Percentiles rank a stretch among this genome's conserved stretches.
phyloP scores from a whole-genome alignment of 2,113 vertebrate species.

The Actenoides lindsayi region DNA sequence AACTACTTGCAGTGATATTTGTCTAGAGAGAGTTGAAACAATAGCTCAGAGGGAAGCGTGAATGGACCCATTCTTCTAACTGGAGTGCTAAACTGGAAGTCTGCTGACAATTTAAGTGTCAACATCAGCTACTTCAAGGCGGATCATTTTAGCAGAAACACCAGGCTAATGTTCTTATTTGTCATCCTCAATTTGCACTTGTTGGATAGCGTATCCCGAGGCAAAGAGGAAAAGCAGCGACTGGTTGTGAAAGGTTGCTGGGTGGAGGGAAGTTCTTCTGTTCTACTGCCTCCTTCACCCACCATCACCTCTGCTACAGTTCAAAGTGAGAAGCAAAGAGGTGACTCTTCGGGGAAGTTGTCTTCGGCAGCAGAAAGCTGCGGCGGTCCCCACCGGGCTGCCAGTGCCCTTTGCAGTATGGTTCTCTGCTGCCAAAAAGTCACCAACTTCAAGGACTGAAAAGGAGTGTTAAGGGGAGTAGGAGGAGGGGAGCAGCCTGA shows the following conservation, averaged over 20 bases:
- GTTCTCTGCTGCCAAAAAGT: not conserved
- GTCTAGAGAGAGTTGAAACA: slow-evolving; percentile 33
- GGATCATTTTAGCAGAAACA: slow-evolving; percentile 15
- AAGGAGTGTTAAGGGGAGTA: not conserved
- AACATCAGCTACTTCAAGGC: slow-evolving; percentile 53
- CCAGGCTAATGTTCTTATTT: slow-evolving; percentile 53
- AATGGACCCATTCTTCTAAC: slow-evolving; percentile 52
- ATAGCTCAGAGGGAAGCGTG: slow-evolving; percentile 43
- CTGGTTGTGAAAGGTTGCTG: not conserved
- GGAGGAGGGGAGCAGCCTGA: not conserved
- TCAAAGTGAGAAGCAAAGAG: not conserved
- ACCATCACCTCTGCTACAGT: not conserved
- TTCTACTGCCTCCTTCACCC: not conserved
- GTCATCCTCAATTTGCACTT: slow-evolving; percentile 58
- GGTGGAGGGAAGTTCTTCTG: not conserved
- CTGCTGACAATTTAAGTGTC: slow-evolving; percentile 68
- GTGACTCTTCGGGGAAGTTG: not conserved
- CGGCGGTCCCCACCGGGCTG: not conserved
- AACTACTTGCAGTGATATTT: slow-evolving; percentile 29
- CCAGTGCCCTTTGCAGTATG: not conserved
- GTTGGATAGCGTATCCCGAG: not conserved
- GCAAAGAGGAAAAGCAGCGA: not conserved
- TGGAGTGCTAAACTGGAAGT: not conserved
- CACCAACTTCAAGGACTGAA: not conserved
- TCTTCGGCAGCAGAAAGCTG: not conserved